A percentile compares a stretch with the other conserved stretches of the same genome.
Evolutionary conservation across 2,797 vertebrate genomes (phyloP).

Genomic region (Pangasius mekongensis): DNA sequence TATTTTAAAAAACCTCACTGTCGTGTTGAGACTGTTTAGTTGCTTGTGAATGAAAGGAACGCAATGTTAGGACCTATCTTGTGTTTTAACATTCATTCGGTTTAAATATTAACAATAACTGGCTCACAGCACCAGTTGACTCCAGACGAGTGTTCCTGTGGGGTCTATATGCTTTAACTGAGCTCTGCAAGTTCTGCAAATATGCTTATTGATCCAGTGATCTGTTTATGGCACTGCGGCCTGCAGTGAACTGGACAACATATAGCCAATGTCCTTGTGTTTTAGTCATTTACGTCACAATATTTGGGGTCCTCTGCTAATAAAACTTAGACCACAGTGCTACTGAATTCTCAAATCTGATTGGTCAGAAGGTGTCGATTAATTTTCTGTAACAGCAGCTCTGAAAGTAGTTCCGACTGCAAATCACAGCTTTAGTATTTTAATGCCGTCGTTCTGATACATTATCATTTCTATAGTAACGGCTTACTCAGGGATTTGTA

Average conservation of each 20-base stretch:
- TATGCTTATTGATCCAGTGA: slow-evolving; percentile 50
- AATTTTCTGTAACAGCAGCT: background rate
- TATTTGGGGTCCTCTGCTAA: background rate
- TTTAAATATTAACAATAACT: background rate
- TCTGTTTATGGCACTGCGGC: slow-evolving; percentile 42
- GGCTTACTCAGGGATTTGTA: background rate
- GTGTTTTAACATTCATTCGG: background rate
- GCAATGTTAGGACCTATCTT: background rate
- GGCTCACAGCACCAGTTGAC: background rate
- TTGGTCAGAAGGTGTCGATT: background rate
- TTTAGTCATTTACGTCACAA: background rate
- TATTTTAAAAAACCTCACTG: background rate
- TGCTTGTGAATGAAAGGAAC: slow-evolving; percentile 18
- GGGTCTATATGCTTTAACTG: slow-evolving; percentile 21
- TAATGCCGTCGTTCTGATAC: background rate
- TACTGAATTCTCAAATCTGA: background rate
- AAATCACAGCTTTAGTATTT: background rate
- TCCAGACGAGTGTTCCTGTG: slow-evolving; percentile 12
- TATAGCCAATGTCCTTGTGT: slow-evolving; percentile 5
- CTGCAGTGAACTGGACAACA: slow-evolving; percentile 21
- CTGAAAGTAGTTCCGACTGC: background rate
- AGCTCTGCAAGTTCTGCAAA: slow-evolving; percentile 27
- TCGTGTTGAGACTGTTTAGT: background rate
- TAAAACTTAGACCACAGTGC: background rate
- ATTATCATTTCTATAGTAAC: background rate